These are phyloP conservation scores for Antheraea pernyi DNA, from an alignment of 1,140 invertebrate genomes.

Conservation along the genomic window DNA sequence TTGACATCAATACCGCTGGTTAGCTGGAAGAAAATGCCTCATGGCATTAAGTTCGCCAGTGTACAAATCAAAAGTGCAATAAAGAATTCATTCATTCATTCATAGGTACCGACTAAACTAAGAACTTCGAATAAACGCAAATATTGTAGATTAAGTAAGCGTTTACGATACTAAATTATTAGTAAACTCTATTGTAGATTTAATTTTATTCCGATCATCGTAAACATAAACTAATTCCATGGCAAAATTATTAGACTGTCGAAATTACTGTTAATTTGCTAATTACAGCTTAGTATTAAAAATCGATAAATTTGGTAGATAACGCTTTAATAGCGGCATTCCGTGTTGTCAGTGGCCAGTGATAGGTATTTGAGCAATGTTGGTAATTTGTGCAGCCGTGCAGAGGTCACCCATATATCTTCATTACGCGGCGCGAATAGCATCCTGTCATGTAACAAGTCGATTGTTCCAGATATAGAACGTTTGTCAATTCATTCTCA, in stretches of 20 bases:
- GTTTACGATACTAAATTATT: no score
- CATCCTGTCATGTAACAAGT: conserved; percentile 18
- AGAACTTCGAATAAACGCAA: no score
- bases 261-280: neutral
- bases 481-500: conserved; percentile 1
- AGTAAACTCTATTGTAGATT: no score
- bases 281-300: neutral
- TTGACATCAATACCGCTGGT: no score
- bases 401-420: conserved; percentile 29
- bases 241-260: neutral
- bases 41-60: no score
- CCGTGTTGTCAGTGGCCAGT: conserved; percentile 21
- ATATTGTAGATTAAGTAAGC: no score
- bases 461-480: neutral
- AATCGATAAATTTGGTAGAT: neutral
- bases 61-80: no score
- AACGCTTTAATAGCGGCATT: conserved; percentile 21
- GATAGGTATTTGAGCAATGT: conserved; percentile 3
- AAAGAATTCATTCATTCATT: no score
- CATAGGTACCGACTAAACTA: no score
- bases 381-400: conserved; percentile 28
- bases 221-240: neutral
- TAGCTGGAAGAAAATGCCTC: no score
- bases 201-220: no score
- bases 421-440: conserved; percentile 28